phyloP scores from a whole-genome alignment of 1,140 invertebrate genomes.

The Ladona fulva region DNA sequence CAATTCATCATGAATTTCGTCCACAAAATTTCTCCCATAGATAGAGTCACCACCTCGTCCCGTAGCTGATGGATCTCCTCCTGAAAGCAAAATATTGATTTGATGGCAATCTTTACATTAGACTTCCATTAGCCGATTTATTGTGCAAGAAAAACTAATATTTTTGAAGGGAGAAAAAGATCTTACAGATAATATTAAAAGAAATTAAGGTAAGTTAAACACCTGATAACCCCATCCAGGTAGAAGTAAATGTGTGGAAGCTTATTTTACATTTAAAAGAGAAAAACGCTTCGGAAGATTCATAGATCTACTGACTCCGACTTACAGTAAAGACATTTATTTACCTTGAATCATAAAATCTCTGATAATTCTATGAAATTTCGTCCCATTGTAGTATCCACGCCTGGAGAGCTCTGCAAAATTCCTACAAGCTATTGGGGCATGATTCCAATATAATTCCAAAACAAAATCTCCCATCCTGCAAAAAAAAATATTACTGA shows the following conservation, averaged over 20 bases:
- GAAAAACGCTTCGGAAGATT: no score
- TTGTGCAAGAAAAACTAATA: no score
- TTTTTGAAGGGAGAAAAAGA: no score
- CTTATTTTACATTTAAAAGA: no score
- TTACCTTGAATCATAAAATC: slow-evolving; percentile 96
- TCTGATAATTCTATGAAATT: slow-evolving; percentile 91
- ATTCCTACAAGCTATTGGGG: slow-evolving; percentile 89
- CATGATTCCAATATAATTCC: slow-evolving; percentile 97
- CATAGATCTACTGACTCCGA: no score
- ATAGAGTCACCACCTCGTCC: slow-evolving; percentile 93
- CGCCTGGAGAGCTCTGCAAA: slow-evolving; percentile 87
- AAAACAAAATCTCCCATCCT: slow-evolving; percentile 90
- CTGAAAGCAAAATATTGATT: slow-evolving; percentile 26
- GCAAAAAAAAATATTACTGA: slow-evolving; percentile 33
- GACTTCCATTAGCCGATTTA: no score
- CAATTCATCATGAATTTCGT: slow-evolving; percentile 90
- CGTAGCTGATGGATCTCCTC: slow-evolving; percentile 88
- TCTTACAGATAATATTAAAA: no score
- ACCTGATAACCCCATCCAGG: no score
- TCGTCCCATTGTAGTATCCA: slow-evolving; percentile 93
- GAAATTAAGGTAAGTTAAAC: no score
- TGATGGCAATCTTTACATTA: no score
- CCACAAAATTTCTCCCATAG: slow-evolving; percentile 89
- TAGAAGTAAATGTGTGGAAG: no score
- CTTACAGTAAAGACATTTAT: no score